These are phyloP conservation scores for Sarcoramphus papa DNA, from an alignment of 2,797 vertebrate genomes.

Conservation along the genomic window DNA sequence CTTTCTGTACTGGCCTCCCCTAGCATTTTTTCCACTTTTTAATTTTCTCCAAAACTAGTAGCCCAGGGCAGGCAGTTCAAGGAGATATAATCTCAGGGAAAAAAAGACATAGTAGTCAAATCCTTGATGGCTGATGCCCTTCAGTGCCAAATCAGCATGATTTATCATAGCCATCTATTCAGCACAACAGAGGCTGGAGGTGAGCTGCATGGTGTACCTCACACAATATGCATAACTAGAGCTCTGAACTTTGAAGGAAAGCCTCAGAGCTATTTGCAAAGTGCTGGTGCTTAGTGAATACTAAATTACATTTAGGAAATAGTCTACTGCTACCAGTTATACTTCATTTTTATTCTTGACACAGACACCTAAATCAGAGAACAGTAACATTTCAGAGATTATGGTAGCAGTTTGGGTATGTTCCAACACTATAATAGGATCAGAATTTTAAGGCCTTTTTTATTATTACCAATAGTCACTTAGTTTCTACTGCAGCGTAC, in stretches of 20 bases:
- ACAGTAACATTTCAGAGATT: slow-evolving; percentile 83
- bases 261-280: slow-evolving; percentile 82
- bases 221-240: slow-evolving; percentile 65
- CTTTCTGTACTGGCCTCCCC: slow-evolving; percentile 30
- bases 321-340: slow-evolving; percentile 75
- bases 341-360: slow-evolving; percentile 84
- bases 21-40: slow-evolving; percentile 57
- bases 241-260: slow-evolving; percentile 79
- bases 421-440: slow-evolving; percentile 81
- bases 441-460: slow-evolving; percentile 82
- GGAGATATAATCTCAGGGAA: slow-evolving; percentile 46
- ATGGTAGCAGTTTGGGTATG: slow-evolving; percentile 80
- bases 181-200: slow-evolving; percentile 62
- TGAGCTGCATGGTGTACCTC: slow-evolving; percentile 64
- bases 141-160: slow-evolving; percentile 64
- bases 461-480: slow-evolving; percentile 82
- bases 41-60: slow-evolving; percentile 57
- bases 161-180: slow-evolving; percentile 67
- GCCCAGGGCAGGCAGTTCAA: slow-evolving; percentile 66
- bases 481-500: slow-evolving; percentile 80
- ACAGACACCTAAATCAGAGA: slow-evolving; percentile 84
- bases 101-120: slow-evolving; percentile 40
- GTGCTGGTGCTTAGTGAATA: slow-evolving; percentile 78
- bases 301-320: slow-evolving; percentile 81
- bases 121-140: slow-evolving; percentile 65